Evolutionary conservation across 2,888 invertebrate species (phyloP).

Genomic region (Abrostola tripartita): DNA sequence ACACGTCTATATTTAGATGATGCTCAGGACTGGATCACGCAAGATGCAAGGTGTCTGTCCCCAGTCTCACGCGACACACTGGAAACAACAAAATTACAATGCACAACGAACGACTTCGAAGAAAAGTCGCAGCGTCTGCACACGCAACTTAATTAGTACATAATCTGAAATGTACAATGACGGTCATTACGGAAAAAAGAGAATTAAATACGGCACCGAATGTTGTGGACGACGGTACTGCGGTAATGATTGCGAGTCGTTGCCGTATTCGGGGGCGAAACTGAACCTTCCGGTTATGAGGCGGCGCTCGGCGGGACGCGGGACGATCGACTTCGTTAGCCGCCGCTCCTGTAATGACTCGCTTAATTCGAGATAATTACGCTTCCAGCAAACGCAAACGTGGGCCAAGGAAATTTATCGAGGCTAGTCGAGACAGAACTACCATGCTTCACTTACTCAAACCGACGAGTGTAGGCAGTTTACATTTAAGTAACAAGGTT

Average conservation of each 20-base stretch:
- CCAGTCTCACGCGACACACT: constrained; percentile 68
- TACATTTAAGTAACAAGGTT: constrained; percentile 69
- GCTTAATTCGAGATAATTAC: constrained; percentile 86
- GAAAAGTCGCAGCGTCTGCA: constrained; percentile 60
- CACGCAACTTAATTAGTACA: constrained; percentile 66
- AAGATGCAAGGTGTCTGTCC: constrained; percentile 74
- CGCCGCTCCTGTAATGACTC: constrained; percentile 79
- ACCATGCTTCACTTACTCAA: constrained; percentile 65
- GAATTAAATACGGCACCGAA: constrained; percentile 74
- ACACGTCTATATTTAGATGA: constrained; percentile 81
- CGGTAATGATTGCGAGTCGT: constrained; percentile 74
- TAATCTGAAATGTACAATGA: constrained; percentile 67
- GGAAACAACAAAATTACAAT: constrained; percentile 66
- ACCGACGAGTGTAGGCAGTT: constrained; percentile 67
- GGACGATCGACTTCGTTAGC: constrained; percentile 79
- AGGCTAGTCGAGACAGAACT: constrained; percentile 67
- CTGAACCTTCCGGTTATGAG: constrained; percentile 82
- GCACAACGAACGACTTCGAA: constrained; percentile 61
- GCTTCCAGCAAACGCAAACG: constrained; percentile 77
- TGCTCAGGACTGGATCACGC: constrained; percentile 72
- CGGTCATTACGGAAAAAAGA: constrained; percentile 64
- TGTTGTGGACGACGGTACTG: constrained; percentile 71
- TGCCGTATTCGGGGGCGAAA: constrained; percentile 76
- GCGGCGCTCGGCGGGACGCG: constrained; percentile 62
- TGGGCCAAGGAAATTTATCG: constrained; percentile 77